phyloP scores from a whole-genome alignment of 2,888 invertebrate species.

The Leucozona laternaria region DNA sequence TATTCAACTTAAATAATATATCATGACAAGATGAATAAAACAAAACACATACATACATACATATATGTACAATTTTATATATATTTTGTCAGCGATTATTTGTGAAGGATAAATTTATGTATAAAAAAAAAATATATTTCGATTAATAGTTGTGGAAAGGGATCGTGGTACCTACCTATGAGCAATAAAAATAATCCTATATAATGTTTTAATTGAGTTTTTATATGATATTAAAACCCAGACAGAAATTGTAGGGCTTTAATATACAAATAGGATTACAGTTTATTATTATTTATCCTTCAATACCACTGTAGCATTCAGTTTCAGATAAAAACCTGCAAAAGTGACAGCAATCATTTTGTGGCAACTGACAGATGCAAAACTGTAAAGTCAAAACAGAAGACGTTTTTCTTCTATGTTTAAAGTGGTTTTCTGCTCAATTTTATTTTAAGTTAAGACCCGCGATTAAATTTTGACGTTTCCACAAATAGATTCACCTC shows the following conservation, averaged over 20 bases:
- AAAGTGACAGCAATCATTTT: no score
- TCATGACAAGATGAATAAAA: not conserved
- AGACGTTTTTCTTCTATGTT: no score
- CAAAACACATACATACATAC: not conserved
- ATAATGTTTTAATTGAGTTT: not conserved
- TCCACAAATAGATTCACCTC: no score
- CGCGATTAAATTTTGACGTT: no score
- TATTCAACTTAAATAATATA: conserved; percentile 14
- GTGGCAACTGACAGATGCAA: no score
- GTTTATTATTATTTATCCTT: not conserved
- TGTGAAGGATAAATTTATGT: not conserved
- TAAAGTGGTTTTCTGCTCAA: no score
- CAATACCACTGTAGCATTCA: not conserved
- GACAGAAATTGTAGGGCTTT: not conserved
- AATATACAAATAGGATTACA: not conserved
- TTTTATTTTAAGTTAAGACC: no score
- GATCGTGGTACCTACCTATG: not conserved
- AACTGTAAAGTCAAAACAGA: no score
- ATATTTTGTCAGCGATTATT: not conserved
- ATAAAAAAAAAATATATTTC: not conserved
- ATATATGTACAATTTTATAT: not conserved
- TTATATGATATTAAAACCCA: not conserved
- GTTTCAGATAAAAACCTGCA: no score
- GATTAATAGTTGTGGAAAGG: not conserved
- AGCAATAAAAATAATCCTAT: not conserved